Percentiles rank a stretch among this genome's conserved stretches.
phyloP scores from a whole-genome alignment of 2,113 vertebrate species.

The Phylloscopus whistleri region DNA sequence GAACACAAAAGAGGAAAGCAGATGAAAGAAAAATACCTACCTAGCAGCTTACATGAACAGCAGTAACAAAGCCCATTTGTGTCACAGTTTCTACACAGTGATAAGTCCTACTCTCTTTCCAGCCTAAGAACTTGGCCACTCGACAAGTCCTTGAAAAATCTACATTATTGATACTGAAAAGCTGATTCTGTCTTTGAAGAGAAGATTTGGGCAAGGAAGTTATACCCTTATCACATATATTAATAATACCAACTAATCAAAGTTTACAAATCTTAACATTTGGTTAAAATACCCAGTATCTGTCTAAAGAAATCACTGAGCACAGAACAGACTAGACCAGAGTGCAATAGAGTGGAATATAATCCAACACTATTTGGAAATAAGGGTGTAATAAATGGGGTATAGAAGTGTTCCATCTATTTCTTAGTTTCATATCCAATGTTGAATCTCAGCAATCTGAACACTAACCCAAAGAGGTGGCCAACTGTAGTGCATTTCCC shows the following conservation, averaged over 20 bases:
- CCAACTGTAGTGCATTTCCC: neutral
- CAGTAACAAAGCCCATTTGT: neutral
- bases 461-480: neutral
- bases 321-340: neutral
- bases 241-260: neutral
- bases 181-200: neutral
- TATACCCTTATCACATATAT: neutral
- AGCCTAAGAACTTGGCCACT: neutral
- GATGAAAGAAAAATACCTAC: neutral
- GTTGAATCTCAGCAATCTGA: neutral
- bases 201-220: neutral
- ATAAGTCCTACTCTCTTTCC: neutral
- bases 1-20: neutral
- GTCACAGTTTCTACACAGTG: neutral
- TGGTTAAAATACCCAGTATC: neutral
- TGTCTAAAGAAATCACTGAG: neutral
- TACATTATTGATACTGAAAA: neutral
- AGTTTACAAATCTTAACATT: neutral
- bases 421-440: neutral
- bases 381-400: neutral
- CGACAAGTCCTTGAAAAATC: neutral
- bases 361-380: neutral
- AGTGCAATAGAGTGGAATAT: neutral
- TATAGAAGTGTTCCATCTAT: neutral
- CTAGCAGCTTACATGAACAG: neutral